These are phyloP conservation scores for Morpho helenor DNA, from an alignment of 2,888 invertebrate genomes.

Conservation along the genomic window DNA sequence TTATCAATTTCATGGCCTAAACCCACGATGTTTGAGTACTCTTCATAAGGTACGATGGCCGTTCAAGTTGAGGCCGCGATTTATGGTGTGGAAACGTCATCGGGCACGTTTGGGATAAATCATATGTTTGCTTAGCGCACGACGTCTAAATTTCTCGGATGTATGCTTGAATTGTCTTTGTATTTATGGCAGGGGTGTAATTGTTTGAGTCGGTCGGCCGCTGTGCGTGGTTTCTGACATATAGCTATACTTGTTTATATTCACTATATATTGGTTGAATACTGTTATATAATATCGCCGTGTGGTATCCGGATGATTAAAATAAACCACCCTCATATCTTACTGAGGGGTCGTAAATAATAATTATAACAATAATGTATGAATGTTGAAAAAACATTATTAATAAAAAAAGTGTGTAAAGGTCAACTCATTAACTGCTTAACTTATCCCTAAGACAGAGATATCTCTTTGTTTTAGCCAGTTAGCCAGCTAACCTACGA, in stretches of 20 bases:
- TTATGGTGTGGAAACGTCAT: conserved; percentile 78
- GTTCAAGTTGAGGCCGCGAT: conserved; percentile 70
- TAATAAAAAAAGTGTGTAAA: no score
- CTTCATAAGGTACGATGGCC: conserved; percentile 73
- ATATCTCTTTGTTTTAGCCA: no score
- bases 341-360: no score
- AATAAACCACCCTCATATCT: no score
- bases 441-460: no score
- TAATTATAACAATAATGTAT: no score
- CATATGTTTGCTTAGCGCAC: conserved; percentile 66
- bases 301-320: no score
- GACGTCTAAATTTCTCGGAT: conserved; percentile 57
- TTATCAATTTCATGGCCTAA: conserved; percentile 20
- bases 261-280: no score
- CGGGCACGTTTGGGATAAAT: conserved; percentile 69
- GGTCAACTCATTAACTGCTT: no score
- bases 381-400: no score
- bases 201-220: conserved; percentile 24
- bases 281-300: no score
- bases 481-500: no score
- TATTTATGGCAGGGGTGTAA: conserved; percentile 37
- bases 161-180: conserved; percentile 41
- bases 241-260: neutral
- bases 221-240: conserved; percentile 3
- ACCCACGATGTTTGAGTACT: conserved; percentile 54